These are phyloP conservation scores for Ypsolopha scabrella DNA, from an alignment of 2,888 invertebrate genomes.

Conservation along the genomic window DNA sequence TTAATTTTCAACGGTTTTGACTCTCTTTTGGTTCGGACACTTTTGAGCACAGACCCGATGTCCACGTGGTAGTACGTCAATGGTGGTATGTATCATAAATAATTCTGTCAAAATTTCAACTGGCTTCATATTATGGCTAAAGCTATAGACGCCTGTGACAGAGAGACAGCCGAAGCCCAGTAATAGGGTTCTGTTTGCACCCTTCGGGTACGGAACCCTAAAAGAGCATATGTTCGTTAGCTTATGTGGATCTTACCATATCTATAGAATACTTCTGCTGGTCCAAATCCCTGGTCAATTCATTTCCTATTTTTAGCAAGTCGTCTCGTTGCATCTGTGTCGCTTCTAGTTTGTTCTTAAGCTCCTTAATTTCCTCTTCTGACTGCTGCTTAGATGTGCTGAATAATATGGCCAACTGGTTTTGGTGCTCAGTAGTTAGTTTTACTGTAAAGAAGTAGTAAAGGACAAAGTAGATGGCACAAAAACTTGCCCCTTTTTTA, in stretches of 20 bases:
- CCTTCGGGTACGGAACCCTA: too few relatives aligned
- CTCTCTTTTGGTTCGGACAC: too few relatives aligned
- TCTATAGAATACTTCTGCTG: constrained; percentile 14
- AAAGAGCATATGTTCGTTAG: too few relatives aligned
- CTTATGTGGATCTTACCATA: constrained; percentile 16
- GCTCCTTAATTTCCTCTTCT: constrained; percentile 18
- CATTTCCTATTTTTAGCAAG: constrained; percentile 13
- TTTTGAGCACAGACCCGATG: too few relatives aligned
- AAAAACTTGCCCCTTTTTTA: background rate
- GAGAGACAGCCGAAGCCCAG: too few relatives aligned
- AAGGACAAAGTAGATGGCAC: background rate
- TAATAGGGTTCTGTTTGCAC: too few relatives aligned
- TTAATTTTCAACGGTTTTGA: too few relatives aligned
- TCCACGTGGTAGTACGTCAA: too few relatives aligned
- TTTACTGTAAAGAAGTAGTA: constrained; percentile 16
- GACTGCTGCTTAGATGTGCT: constrained; percentile 19
- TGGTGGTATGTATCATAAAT: too few relatives aligned
- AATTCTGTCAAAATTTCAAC: too few relatives aligned
- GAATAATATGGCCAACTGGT: constrained; percentile 19
- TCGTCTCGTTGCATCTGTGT: constrained; percentile 15
- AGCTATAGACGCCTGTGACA: too few relatives aligned
- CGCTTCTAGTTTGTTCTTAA: constrained; percentile 12
- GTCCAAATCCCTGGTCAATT: constrained; percentile 17
- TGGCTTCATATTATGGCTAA: too few relatives aligned
- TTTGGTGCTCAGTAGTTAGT: constrained; percentile 20